Conservation (phyloP, 1,140 invertebrate genomes). For the Stegodyphus dumicola region DNA sequence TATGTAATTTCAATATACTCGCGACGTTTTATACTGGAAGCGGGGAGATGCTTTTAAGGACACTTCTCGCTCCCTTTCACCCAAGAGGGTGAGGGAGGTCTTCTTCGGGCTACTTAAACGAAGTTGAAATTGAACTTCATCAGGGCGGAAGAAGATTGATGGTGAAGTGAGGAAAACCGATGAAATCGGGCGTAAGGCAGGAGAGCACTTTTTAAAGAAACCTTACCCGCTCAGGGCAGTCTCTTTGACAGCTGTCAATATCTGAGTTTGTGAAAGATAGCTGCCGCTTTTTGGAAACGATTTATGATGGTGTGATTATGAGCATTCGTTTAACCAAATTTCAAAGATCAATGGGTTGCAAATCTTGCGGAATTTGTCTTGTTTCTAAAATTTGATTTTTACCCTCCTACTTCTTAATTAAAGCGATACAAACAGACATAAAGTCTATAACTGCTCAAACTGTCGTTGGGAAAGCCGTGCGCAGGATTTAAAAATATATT, state of each 20-base stretch:
- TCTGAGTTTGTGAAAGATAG: constrained; percentile 45
- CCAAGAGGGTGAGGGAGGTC: background rate
- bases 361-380: constrained; percentile 18
- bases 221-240: constrained; percentile 3
- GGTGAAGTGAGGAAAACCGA: constrained; percentile 44
- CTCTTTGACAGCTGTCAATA: constrained; percentile 38
- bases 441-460: too few relatives aligned
- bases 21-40: constrained; percentile 17
- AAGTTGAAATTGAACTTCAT: constrained; percentile 55
- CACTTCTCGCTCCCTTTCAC: constrained; percentile 11
- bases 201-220: constrained; percentile 25
- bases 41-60: constrained; percentile 14
- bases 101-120: constrained; percentile 40
- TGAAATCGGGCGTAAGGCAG: constrained; percentile 27
- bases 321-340: constrained; percentile 40
- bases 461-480: too few relatives aligned
- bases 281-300: constrained; percentile 29
- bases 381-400: background rate
- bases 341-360: constrained; percentile 30
- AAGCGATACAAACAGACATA: too few relatives aligned
- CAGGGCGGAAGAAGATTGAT: constrained; percentile 40
- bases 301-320: constrained; percentile 44
- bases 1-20: constrained; percentile 39
- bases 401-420: too few relatives aligned
- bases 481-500: too few relatives aligned